Evolutionary conservation across 53 echinoderm and acorn worm species (phyloP).

Genomic region (Actinopyga echinites): DNA sequence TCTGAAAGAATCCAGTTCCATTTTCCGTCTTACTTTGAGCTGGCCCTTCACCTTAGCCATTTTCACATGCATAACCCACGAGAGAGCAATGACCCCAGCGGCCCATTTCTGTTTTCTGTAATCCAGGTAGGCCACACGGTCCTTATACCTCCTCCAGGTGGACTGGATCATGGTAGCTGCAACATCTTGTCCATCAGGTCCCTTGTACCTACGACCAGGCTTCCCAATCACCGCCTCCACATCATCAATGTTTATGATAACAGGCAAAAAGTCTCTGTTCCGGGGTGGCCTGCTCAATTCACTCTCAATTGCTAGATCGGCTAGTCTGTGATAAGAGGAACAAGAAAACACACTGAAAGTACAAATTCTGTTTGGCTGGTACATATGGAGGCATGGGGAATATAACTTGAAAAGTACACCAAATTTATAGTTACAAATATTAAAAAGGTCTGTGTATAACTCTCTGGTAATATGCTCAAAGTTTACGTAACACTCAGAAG

Average conservation of each 20-base stretch:
- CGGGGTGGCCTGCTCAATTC: conserved; percentile 81
- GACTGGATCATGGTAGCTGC: conserved; percentile 89
- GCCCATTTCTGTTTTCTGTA: conserved; percentile 96
- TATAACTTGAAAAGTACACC: too few species aligned
- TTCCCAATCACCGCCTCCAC: conserved; percentile 70
- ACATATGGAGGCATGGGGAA: too few species aligned
- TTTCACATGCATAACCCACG: conserved; percentile 99
- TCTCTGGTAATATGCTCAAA: too few species aligned
- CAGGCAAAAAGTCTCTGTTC: conserved; percentile 66
- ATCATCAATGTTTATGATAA: conserved; percentile 85
- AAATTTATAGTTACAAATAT: too few species aligned
- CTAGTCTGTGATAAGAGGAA: conserved; percentile 55
- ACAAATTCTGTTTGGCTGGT: too few species aligned
- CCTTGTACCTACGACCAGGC: conserved; percentile 84
- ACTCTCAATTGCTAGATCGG: conserved; percentile 90
- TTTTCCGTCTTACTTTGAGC: conserved; percentile 72
- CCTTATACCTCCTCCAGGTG: conserved; percentile 82
- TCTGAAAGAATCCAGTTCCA: conserved; percentile 73
- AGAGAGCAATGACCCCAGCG: conserved; percentile 92
- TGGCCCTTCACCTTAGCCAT: conserved; percentile 90
- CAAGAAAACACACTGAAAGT: too few species aligned
- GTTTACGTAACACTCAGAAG: too few species aligned
- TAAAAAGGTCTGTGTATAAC: too few species aligned
- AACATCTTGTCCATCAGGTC: conserved; percentile 71
- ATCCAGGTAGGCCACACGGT: conserved; percentile 77